Base-by-base conservation (phyloP, 2,888 invertebrate species). In the Plebejus melissa region DNA sequence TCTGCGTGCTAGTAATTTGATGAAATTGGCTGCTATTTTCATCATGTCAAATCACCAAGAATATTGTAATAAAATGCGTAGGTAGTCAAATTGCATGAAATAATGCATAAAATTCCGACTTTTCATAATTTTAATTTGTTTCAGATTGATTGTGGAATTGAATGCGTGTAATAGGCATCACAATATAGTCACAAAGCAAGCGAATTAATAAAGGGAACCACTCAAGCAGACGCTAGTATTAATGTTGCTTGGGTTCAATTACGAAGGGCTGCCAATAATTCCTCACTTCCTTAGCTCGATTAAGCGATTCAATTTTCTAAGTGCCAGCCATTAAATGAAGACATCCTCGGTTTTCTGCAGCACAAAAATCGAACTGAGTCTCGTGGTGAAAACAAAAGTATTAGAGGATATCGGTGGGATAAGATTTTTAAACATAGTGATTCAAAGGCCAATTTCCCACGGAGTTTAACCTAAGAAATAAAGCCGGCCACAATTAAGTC, bases 231-330 rank as follows among this genome's bases (percentile, higher is more conserved):
- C 50, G 7, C 72, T 72, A 72, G 32, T 32, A 84, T 87, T 84
- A 88, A 88, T 87, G 87, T 87, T 85, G 84, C 85, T 85, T 82
- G 77, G 82, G 84, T 82, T 85, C 85, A 86, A 88, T 88, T 87
- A 87, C 82, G 81, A 83, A 79, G 81, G 83, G 81, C 80, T 80
- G 79, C 72, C 69, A 77, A 60, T 78, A 76, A 76, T 74, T 75
- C 58, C 65, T 60, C 28, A 75, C 65, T 58, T 36, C 65, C 75
- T 82, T 81, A 83, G 82, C 82, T 81, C 86, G 87, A 88, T 89
- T 88, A 88, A 90, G 82, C 86, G 87, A 87, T 88, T 89, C 87
- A 88, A 82, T 90, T 90, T 88, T 87, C 84, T 82, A 86, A 88
- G 86, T 88, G 86, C 85, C 85, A 87, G 84, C 82, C 83, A 86